Evolutionary conservation across 2,888 invertebrate genomes (phyloP).

Genomic region (Acleris literana): DNA sequence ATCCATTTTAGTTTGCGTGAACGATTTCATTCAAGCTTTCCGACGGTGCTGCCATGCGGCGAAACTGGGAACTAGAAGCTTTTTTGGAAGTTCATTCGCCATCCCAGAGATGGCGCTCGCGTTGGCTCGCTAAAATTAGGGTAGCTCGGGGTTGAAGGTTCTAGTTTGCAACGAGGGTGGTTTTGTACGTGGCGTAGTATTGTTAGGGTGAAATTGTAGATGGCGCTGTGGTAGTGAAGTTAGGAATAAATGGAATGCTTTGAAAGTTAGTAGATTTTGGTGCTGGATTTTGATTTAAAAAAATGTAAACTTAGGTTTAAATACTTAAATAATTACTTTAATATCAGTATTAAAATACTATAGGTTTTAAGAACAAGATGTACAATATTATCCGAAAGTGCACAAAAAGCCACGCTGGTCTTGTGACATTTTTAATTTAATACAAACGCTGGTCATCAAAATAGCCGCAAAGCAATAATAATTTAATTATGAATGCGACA

Average conservation of each 20-base stretch:
- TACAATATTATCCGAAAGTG: no score
- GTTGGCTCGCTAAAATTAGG: constrained; percentile 49
- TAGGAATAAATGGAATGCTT: not conserved
- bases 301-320: no score
- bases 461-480: not conserved
- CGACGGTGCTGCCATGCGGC: constrained; percentile 61
- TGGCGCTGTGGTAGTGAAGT: constrained; percentile 48
- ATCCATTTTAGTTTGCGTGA: constrained; percentile 46
- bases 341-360: no score
- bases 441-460: no score
- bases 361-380: no score
- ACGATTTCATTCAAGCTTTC: constrained; percentile 74
- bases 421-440: no score
- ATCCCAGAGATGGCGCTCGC: constrained; percentile 73
- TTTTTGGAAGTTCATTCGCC: constrained; percentile 65
- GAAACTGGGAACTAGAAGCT: constrained; percentile 65
- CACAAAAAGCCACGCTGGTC: no score
- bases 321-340: no score
- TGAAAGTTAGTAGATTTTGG: no score
- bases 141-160: constrained; percentile 56
- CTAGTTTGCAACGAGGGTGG: constrained; percentile 46
- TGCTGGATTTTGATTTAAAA: no score
- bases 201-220: constrained; percentile 47
- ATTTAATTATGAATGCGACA: not conserved
- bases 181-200: constrained; percentile 37